Base-by-base conservation (phyloP, 2,797 vertebrate species). In the Tauraco hartlaubi region DNA sequence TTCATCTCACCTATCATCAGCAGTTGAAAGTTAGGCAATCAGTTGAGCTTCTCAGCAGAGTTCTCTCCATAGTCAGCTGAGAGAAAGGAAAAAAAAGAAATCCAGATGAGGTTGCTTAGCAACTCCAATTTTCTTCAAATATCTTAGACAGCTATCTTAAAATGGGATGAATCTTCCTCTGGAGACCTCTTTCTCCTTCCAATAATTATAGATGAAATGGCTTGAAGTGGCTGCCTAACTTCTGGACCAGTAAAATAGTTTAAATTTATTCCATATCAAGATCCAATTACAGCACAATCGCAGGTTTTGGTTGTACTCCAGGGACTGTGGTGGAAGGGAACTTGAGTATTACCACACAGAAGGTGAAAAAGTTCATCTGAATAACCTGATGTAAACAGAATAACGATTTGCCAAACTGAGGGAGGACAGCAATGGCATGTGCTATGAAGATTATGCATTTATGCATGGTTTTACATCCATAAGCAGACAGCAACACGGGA, bases 81-180 rank as follows among this genome's bases (percentile, higher is more conserved):
- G 23, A 77, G 41, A 66, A 85, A 76, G 14, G 39, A 41, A 52
- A 93, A 81, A 41, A 63, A 44, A 64, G 68, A 80, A 91, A 16
- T 55, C 14, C 52, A 75, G 49, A 82, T 88, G 41, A 82, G 9
- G 90, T 97, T 97, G 94, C 94, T 88, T 94, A 95, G 95, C 93
- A 97, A 96, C 94, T 90, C 66, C 29, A 83, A 61, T 83, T 94
- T 90, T 88, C 76, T 76, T 94, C 82, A 80, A 64, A 74, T 90
- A n/a, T 90, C 55, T 90, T 81, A 90, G 74, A 77, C 35, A 74
- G 17, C 51, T 88, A 43, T 84, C 72, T 85, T 77, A 51, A 91
- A 95, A 95, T 75, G 82, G 61, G 54, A 85, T 88, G 37, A 80
- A 59, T 77, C 26, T 91, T 91, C 52, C 82, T 91, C 75, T 91